A percentile compares a stretch with the other conserved stretches of the same genome.
phyloP scores from a whole-genome alignment of 35 echinoderm and acorn worm genomes.

The Holothuria glaberrima region DNA sequence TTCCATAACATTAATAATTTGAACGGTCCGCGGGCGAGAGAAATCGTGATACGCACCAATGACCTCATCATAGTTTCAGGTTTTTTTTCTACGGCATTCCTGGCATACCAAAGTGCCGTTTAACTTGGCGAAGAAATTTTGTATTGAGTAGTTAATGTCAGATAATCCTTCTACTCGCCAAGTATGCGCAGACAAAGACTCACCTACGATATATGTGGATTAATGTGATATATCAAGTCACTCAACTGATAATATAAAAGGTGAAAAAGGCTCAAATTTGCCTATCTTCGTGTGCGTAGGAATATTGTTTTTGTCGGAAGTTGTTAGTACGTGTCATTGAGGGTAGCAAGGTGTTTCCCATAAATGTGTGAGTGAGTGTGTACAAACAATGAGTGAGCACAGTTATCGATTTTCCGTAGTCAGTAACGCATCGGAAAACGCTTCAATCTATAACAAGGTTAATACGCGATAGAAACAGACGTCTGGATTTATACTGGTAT shows the following conservation, averaged over 20 bases:
- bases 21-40: too few relatives aligned
- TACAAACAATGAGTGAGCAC: slow-evolving; percentile 10
- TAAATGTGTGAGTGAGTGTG: slow-evolving; percentile 26
- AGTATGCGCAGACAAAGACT: background rate
- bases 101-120: slow-evolving; percentile 34
- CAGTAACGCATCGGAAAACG: too few relatives aligned
- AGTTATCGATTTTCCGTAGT: too few relatives aligned
- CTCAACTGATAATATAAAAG: background rate
- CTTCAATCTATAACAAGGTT: background rate
- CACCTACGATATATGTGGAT: background rate
- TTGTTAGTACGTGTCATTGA: background rate
- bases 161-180: background rate
- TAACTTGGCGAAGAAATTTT: slow-evolving; percentile 30
- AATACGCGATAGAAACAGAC: background rate
- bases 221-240: background rate
- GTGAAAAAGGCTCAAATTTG: background rate
- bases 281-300: slow-evolving; percentile 7
- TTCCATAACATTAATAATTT: too few relatives aligned
- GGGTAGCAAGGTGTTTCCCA: slow-evolving; percentile 51
- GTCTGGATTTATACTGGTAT: background rate
- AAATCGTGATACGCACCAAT: slow-evolving; percentile 28
- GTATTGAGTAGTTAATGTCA: background rate
- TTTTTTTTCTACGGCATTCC: background rate
- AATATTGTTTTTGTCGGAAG: slow-evolving; percentile 33
- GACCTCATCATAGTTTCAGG: background rate